These are phyloP conservation scores for Spea bombifrons DNA, from an alignment of 2,113 vertebrate genomes.

Conservation along the genomic window DNA sequence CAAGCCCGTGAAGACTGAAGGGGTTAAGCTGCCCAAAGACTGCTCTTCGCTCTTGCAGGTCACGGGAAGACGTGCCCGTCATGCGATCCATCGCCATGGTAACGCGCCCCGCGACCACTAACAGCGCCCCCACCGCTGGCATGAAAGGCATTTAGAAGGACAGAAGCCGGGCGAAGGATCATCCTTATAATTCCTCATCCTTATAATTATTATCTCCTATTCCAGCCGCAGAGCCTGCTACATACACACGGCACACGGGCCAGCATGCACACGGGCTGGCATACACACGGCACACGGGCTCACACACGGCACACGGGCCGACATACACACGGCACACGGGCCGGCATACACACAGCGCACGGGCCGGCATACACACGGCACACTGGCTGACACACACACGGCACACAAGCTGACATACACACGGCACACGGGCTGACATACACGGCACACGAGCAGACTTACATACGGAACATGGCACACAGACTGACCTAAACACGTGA, in stretches of 20 bases:
- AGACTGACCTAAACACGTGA: not conserved
- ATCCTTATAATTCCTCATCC: not conserved
- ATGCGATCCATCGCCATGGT: conserved; percentile 2
- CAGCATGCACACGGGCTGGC: too few species aligned
- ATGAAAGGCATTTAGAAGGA: conserved; percentile 19
- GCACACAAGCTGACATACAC: not conserved
- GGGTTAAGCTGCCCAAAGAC: not conserved
- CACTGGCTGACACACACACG: not conserved
- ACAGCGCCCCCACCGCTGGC: conserved; percentile 11
- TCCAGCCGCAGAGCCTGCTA: not conserved
- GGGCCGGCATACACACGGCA: not conserved
- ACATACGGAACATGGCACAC: not conserved
- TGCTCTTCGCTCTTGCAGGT: conserved; percentile 2
- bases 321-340: not conserved
- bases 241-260: too few species aligned
- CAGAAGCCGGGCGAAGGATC: not conserved
- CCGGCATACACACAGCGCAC: not conserved
- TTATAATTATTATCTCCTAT: conserved; percentile 1
- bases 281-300: too few species aligned
- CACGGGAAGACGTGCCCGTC: not conserved
- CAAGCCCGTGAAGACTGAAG: not conserved
- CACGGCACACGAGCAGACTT: not conserved
- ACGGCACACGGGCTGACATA: not conserved
- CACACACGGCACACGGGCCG: too few species aligned
- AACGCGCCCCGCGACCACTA: conserved; percentile 21